Evolutionary conservation across 2,797 vertebrate species (phyloP).

Genomic region (Glossophaga mutica): DNA sequence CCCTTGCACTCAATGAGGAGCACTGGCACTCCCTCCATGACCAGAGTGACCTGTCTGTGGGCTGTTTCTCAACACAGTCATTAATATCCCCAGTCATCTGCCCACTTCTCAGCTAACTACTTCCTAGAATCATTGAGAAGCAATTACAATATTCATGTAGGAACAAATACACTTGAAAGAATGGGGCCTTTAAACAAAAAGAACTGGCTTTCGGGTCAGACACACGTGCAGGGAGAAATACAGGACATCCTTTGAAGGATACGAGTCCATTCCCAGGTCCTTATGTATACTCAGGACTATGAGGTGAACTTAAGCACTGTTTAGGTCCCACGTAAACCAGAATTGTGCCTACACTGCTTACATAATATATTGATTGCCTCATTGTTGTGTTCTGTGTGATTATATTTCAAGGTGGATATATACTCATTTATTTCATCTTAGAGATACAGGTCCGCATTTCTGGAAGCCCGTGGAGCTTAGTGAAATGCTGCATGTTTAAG

Average conservation of each 20-base stretch:
- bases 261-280: no score
- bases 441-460: background rate
- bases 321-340: background rate
- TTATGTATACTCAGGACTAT: accelerated
- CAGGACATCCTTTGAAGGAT: background rate
- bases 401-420: background rate
- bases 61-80: background rate
- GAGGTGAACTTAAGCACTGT: accelerated
- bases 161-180: no score
- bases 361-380: accelerated
- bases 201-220: background rate
- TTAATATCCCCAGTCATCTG: no score
- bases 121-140: background rate
- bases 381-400: background rate
- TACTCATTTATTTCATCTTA: background rate
- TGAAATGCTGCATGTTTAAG: background rate
- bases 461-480: background rate
- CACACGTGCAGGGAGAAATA: background rate
- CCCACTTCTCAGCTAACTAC: background rate
- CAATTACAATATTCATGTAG: no score
- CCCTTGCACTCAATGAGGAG: accelerated
- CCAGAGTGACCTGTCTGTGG: accelerated
- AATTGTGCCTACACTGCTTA: accelerated
- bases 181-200: background rate
- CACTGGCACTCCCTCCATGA: no score